phyloP scores from a whole-genome alignment of 2,888 invertebrate genomes.

The Zaprionus bogoriensis region DNA sequence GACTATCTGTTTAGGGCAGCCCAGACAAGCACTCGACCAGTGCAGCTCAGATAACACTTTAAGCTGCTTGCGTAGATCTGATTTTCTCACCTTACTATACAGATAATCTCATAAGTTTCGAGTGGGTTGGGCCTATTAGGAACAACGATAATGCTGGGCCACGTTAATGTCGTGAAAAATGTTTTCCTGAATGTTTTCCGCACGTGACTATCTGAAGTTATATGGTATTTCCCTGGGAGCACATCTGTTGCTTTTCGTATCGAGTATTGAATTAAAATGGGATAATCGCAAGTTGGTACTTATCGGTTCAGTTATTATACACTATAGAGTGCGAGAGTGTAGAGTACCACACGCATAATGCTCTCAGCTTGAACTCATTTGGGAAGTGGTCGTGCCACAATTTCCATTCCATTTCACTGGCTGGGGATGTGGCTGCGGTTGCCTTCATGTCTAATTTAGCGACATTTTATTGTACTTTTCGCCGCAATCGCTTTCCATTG shows the following conservation, averaged over 20 bases:
- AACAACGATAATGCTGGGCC: conserved; percentile 15
- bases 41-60: conserved; percentile 68
- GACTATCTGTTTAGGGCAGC: not conserved
- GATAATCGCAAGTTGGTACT: not conserved
- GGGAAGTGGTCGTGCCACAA: conserved; percentile 23
- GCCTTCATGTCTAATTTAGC: conserved; percentile 82
- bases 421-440: conserved; percentile 66
- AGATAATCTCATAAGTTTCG: conserved; percentile 67
- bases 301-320: not conserved
- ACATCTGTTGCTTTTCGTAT: conserved; percentile 41
- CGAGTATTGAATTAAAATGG: conserved; percentile 11
- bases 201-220: conserved; percentile 63
- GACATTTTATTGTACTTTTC: conserved; percentile 80
- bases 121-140: conserved; percentile 9
- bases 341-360: not conserved
- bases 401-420: conserved; percentile 25
- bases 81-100: conserved; percentile 53
- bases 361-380: conserved; percentile 20
- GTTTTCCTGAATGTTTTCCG: no score
- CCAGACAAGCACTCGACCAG: conserved; percentile 47
- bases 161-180: conserved; percentile 53
- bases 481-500: conserved; percentile 78
- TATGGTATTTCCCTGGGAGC: no score
- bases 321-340: not conserved
- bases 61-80: conserved; percentile 59